Base-by-base conservation (phyloP, 2,888 invertebrate species). In the Cheilosia grossa region DNA sequence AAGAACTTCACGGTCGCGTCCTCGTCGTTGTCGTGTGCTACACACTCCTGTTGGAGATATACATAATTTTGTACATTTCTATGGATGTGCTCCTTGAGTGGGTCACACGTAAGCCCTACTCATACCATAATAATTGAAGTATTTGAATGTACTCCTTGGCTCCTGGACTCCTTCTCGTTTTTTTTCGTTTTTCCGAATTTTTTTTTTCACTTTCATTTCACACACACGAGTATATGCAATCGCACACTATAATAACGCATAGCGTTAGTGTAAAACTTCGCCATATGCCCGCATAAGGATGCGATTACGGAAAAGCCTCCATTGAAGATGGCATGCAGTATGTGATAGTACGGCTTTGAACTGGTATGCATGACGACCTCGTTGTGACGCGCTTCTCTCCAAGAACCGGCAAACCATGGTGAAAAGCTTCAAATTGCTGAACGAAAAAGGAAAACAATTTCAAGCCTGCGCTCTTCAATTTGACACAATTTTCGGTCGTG, bases 1-100 rank as follows among this genome's bases (percentile, higher is more conserved):
- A 80, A 66, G 67, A 61, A 80, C 85, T 85, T 85, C 85, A 85
- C 81, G 85, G 85, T 81, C 85, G 72, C 77, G 85, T 81, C 85
- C 85, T 85, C 40, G 58, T 56, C n/a, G 5, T 59, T 53, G 27
- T 70, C 61, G 59, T 72, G 9, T 47, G 44, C 37, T 30, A 58
- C 21, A 40, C 51, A 40, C 51, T n/a, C 54, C 9, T 58, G 19
- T 27, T 21, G 37, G 61, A 47, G 53, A 44, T 69, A 37, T 69
- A 40, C 47, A 47, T 17, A 19, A 47, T 61, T 67, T 17, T 42
- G n/a, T 66, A 30, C 37, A 63, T 59, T 69, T 33, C 19, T 42
- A 42, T 67, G 54, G 56, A 58, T 69, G 67, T 59, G 37, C n/a
- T 40, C 40, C 40, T 40, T 49, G 58, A 66, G 51, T 42, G 42